Evolutionary conservation across 2,888 invertebrate genomes (phyloP).

Genomic region (Acrocyrtus sp.): DNA sequence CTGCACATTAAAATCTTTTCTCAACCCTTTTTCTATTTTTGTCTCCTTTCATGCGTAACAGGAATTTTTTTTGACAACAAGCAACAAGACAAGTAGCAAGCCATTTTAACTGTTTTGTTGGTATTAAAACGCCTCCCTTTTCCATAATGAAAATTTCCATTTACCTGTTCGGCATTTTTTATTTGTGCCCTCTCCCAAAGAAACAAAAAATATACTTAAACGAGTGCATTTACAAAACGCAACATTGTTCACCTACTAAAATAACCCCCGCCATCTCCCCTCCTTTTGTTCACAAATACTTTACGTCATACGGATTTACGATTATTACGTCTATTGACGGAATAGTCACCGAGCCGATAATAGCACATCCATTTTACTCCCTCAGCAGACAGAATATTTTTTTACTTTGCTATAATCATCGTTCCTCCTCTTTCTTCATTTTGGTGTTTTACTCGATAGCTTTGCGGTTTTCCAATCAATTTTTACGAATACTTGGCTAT

Average conservation of each 20-base stretch:
- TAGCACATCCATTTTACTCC: too few relatives aligned
- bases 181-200: not conserved
- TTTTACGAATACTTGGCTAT: constrained; percentile 6
- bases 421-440: not conserved
- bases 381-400: too few relatives aligned
- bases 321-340: constrained; percentile 25
- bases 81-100: constrained; percentile 40
- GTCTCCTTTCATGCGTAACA: too few relatives aligned
- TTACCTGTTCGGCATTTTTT: not conserved
- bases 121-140: constrained; percentile 19
- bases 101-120: constrained; percentile 26
- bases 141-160: constrained; percentile 5
- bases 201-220: not conserved
- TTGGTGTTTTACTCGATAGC: constrained; percentile 36
- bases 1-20: too few relatives aligned
- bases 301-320: constrained; percentile 33
- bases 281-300: constrained; percentile 11
- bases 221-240: not conserved
- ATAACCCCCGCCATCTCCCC: not conserved
- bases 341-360: too few relatives aligned
- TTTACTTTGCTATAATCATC: not conserved
- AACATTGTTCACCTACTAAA: too few relatives aligned
- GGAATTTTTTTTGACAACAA: too few relatives aligned
- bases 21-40: too few relatives aligned
- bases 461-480: constrained; percentile 42